Conservation (phyloP, 2,113 vertebrate genomes). For the Vidua macroura region DNA sequence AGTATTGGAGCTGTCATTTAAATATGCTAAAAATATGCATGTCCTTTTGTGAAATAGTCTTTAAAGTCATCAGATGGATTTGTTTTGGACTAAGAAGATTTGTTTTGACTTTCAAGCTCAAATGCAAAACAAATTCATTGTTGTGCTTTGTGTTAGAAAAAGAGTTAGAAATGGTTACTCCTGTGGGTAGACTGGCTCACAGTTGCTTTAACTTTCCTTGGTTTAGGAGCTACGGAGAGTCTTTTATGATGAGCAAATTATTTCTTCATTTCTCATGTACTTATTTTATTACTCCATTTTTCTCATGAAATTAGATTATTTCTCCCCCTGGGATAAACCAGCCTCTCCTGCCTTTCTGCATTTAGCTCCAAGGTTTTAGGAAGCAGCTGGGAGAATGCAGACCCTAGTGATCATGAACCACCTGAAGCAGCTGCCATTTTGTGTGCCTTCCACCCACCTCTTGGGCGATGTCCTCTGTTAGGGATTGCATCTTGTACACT, state of each 20-base stretch:
- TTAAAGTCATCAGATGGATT: background rate
- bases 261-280: background rate
- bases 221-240: background rate
- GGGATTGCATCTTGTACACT: background rate
- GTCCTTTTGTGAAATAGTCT: background rate
- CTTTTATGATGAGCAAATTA: background rate
- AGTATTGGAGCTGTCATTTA: background rate
- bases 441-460: background rate
- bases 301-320: background rate
- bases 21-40: background rate
- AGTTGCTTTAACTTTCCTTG: background rate
- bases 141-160: background rate
- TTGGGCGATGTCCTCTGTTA: background rate
- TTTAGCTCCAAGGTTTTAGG: background rate
- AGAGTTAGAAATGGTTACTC: background rate
- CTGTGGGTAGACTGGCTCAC: background rate
- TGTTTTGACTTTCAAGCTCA: slow-evolving; percentile 16
- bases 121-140: background rate
- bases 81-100: background rate
- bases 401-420: background rate
- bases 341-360: background rate
- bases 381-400: background rate
- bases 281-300: background rate
- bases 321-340: background rate
- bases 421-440: background rate